Percentiles rank a stretch among this genome's conserved stretches.
These are phyloP conservation scores for Denticeps clupeoides DNA, from an alignment of 2,797 vertebrate genomes.

Conservation along the genomic window DNA sequence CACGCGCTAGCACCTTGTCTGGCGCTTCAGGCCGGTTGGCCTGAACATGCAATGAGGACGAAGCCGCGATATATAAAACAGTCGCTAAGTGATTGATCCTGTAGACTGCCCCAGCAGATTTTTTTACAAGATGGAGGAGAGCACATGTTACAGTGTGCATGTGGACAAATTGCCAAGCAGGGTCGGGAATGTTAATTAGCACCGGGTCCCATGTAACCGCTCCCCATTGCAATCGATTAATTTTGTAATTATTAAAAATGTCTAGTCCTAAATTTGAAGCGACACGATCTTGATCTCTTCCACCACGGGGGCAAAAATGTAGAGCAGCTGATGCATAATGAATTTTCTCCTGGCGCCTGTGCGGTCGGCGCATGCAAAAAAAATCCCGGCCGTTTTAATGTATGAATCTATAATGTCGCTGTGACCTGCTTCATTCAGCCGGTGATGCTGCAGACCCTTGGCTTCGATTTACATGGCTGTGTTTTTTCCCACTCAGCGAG, in stretches of 20 bases:
- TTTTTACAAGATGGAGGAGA: no score
- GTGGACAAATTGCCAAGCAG: slow-evolving; percentile 1
- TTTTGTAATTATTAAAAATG: not conserved
- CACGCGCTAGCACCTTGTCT: no score
- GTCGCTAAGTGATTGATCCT: no score
- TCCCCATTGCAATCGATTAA: not conserved
- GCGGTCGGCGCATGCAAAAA: no score
- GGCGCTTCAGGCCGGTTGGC: no score
- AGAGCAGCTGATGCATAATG: no score
- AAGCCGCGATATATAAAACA: no score
- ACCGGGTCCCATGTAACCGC: not conserved
- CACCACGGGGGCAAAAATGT: slow-evolving; percentile 2
- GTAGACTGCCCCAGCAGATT: no score
- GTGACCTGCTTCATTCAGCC: slow-evolving; percentile 51
- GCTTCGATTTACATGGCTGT: slow-evolving; percentile 60
- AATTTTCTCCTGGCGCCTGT: no score
- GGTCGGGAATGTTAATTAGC: slow-evolving; percentile 2
- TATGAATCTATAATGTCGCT: slow-evolving; percentile 51
- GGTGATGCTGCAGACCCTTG: slow-evolving; percentile 53
- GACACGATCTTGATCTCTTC: not conserved
- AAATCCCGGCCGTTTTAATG: no score
- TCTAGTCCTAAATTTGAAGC: not conserved
- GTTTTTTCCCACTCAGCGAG: slow-evolving; percentile 50
- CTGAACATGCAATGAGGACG: no score
- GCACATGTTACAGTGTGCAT: no score